Conservation (phyloP, 2,113 vertebrate genomes). For the Cynocephalus volans region DNA sequence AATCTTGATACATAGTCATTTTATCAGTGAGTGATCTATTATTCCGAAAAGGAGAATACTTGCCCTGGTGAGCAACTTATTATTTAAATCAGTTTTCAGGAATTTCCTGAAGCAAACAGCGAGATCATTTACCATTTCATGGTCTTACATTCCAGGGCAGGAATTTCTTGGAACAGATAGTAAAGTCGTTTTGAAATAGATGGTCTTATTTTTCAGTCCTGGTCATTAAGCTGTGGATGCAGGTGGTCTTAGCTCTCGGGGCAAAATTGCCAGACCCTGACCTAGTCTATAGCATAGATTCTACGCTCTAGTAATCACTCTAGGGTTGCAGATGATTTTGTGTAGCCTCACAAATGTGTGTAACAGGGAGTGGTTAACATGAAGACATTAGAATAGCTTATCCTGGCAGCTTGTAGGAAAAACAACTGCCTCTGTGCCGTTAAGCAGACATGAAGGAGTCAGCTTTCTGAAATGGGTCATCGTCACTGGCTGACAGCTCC, state of each 20-base stretch:
- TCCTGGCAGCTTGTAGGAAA: not conserved
- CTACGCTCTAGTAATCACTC: accelerated
- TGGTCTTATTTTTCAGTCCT: not conserved
- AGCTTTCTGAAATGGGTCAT: not conserved
- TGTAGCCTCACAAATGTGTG: accelerated
- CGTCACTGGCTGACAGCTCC: not conserved
- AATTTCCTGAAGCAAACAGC: not conserved
- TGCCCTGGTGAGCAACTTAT: not conserved
- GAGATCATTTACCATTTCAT: not conserved
- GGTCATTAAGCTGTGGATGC: not conserved
- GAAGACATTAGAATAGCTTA: not conserved
- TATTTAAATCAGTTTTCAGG: not conserved
- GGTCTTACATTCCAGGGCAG: not conserved
- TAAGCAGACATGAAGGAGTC: accelerated
- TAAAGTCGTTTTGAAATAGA: no score
- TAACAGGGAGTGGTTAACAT: not conserved
- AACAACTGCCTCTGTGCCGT: not conserved
- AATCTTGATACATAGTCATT: accelerated
- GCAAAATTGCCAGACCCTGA: not conserved
- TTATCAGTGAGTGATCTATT: not conserved
- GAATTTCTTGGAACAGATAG: not conserved
- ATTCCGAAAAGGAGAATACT: not conserved
- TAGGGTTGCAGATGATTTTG: not conserved
- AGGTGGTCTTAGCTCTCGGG: not conserved
- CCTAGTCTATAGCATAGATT: accelerated